These are phyloP conservation scores for Lymantria dispar DNA, from an alignment of 2,888 invertebrate genomes.

Conservation along the genomic window DNA sequence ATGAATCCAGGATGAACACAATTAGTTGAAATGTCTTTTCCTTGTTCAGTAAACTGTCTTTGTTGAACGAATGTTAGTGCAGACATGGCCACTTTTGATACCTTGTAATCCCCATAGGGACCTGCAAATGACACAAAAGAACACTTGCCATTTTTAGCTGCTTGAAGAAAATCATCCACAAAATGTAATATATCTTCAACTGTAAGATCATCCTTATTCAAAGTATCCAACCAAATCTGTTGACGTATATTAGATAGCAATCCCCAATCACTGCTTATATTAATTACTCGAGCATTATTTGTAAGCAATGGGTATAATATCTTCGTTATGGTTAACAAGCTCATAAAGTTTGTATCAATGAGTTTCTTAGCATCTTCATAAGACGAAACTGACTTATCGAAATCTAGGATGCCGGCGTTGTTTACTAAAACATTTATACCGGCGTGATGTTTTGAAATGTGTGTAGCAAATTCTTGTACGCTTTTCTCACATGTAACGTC, in stretches of 20 bases:
- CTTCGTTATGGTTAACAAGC: constrained; percentile 84
- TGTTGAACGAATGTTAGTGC: constrained; percentile 76
- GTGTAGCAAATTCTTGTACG: constrained; percentile 81
- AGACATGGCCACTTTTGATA: constrained; percentile 75
- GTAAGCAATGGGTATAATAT: constrained; percentile 87
- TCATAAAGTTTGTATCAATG: constrained; percentile 87
- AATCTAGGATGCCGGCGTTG: constrained; percentile 89
- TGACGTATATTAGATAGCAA: constrained; percentile 71
- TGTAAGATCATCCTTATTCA: constrained; percentile 72
- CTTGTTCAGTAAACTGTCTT: constrained; percentile 72
- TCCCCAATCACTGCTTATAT: constrained; percentile 86
- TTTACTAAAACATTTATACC: constrained; percentile 89
- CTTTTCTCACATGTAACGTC: constrained; percentile 86
- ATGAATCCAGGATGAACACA: constrained; percentile 79
- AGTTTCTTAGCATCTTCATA: constrained; percentile 87
- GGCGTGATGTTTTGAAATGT: constrained; percentile 83
- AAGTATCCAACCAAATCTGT: constrained; percentile 69
- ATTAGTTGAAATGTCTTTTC: constrained; percentile 69
- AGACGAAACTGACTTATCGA: constrained; percentile 84
- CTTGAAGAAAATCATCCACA: constrained; percentile 82
- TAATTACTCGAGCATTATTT: constrained; percentile 88
- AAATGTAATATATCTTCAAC: constrained; percentile 77
- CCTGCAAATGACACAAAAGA: constrained; percentile 70
- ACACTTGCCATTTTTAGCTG: constrained; percentile 72
- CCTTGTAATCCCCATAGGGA: constrained; percentile 75